Evolutionary conservation across 2,888 invertebrate species (phyloP).

Genomic region (Pantelozetes paolii): DNA sequence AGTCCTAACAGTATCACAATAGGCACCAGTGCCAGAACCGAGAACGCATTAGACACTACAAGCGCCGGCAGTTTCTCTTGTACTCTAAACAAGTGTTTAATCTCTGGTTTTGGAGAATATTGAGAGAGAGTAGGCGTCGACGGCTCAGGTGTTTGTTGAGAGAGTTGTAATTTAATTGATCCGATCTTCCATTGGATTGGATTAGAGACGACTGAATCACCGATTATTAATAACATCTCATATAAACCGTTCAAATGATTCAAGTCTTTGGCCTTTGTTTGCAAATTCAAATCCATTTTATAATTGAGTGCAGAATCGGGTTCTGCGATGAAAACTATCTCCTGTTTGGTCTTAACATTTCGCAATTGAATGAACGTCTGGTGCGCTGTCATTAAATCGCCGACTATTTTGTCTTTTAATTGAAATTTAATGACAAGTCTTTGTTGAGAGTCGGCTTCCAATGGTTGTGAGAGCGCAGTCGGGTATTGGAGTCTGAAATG

Average conservation of each 20-base stretch:
- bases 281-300: conserved; percentile 86
- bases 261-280: conserved; percentile 72
- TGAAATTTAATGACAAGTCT: conserved; percentile 76
- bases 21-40: conserved; percentile 73
- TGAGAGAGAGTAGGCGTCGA: background rate
- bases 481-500: conserved; percentile 64
- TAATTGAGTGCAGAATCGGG: conserved; percentile 64
- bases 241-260: conserved; percentile 71
- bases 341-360: conserved; percentile 64
- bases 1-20: conserved; percentile 66
- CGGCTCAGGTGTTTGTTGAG: conserved; percentile 6
- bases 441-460: conserved; percentile 85
- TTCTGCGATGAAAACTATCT: conserved; percentile 90
- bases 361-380: conserved; percentile 75
- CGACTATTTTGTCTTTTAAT: conserved; percentile 65
- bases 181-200: conserved; percentile 83
- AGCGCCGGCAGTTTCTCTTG: conserved; percentile 87
- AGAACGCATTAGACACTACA: conserved; percentile 83
- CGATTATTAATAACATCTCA: conserved; percentile 75
- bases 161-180: conserved; percentile 58
- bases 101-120: conserved; percentile 60
- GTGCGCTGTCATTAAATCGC: conserved; percentile 64
- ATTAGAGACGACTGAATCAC: conserved; percentile 83
- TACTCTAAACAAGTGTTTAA: conserved; percentile 78
- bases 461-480: conserved; percentile 63